Conservation (phyloP, 2,797 vertebrate species). For the Cyprinella venusta region DNA sequence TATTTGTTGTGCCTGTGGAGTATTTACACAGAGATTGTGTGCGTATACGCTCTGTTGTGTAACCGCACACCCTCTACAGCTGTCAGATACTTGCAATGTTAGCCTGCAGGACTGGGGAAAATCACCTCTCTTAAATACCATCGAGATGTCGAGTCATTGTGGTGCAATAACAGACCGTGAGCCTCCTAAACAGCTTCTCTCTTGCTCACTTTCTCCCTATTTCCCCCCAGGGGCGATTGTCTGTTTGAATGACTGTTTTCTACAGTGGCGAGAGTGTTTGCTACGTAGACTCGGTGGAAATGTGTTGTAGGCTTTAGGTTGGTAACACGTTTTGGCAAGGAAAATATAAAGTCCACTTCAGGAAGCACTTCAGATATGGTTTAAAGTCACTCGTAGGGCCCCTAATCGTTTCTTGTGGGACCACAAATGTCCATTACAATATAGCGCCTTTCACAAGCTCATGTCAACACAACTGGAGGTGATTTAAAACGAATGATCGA, state of each 20-base stretch:
- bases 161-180: slow-evolving; percentile 44
- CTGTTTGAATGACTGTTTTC: slow-evolving; percentile 49
- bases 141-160: slow-evolving; percentile 63
- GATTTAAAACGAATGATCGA: too few relatives aligned
- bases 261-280: slow-evolving; percentile 33
- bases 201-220: slow-evolving; percentile 8
- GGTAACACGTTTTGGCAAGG: slow-evolving; percentile 1
- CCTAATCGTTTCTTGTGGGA: neutral
- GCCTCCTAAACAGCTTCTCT: neutral
- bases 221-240: slow-evolving; percentile 43
- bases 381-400: neutral
- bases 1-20: slow-evolving; percentile 55
- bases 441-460: neutral
- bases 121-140: slow-evolving; percentile 63
- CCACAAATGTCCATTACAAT: neutral
- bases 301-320: slow-evolving; percentile 8
- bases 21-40: slow-evolving; percentile 56
- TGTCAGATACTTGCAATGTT: slow-evolving; percentile 48
- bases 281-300: slow-evolving; percentile 4
- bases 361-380: slow-evolving; percentile 22
- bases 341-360: slow-evolving; percentile 27
- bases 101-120: slow-evolving; percentile 50
- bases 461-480: slow-evolving; percentile 5
- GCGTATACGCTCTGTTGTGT: slow-evolving; percentile 42
- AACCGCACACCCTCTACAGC: slow-evolving; percentile 54